Conservation (phyloP, 2,113 vertebrate genomes). For the Terrapene triunguis region DNA sequence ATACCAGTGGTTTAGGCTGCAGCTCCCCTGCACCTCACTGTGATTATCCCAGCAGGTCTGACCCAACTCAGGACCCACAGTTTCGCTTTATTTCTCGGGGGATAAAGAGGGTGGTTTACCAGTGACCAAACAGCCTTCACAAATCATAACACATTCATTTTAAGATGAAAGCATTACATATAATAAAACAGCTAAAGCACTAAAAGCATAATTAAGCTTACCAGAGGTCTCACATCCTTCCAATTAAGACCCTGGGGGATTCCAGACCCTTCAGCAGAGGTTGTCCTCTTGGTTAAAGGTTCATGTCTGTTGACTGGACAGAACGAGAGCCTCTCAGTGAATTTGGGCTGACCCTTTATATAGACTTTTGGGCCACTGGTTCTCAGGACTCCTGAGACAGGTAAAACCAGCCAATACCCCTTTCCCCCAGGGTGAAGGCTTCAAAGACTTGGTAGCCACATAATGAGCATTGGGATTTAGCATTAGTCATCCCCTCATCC, state of each 20-base stretch:
- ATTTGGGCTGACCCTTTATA: not conserved
- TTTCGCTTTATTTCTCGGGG: not conserved
- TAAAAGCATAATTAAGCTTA: not conserved
- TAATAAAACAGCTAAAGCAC: not conserved
- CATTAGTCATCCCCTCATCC: not conserved
- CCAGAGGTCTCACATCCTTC: no score
- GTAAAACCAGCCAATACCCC: not conserved
- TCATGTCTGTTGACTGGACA: no score
- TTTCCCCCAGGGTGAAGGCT: not conserved
- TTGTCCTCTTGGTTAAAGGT: no score
- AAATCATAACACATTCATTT: not conserved
- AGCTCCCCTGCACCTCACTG: not conserved
- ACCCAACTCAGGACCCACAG: not conserved
- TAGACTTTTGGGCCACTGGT: not conserved
- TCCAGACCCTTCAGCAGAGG: no score
- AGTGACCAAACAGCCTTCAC: not conserved
- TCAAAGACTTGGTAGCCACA: not conserved
- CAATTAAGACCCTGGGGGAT: no score
- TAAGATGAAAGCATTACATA: not conserved
- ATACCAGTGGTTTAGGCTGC: not conserved
- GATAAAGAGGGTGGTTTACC: not conserved
- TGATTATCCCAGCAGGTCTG: not conserved
- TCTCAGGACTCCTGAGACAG: not conserved
- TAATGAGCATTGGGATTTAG: not conserved
- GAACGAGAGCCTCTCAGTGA: no score